These are phyloP conservation scores for Parasteatoda tepidariorum DNA, from an alignment of 1,140 invertebrate species.

Conservation along the genomic window DNA sequence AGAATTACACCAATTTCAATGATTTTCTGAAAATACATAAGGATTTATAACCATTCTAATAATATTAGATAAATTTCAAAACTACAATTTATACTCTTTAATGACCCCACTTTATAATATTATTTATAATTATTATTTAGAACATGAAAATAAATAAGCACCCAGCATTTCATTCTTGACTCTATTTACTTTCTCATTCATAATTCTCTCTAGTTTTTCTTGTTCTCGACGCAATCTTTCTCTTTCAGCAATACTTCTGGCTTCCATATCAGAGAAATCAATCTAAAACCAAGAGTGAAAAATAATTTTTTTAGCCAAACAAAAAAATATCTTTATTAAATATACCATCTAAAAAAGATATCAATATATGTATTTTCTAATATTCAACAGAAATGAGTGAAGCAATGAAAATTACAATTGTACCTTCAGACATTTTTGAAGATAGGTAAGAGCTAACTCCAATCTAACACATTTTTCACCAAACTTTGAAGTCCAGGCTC, in stretches of 20 bases:
- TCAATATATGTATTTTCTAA: background rate
- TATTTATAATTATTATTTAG: no score
- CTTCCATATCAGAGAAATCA: slow-evolving; percentile 65
- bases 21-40: no score
- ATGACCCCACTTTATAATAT: no score
- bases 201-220: slow-evolving; percentile 62
- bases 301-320: no score
- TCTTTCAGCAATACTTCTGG: slow-evolving; percentile 64
- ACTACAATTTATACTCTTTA: no score
- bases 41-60: no score
- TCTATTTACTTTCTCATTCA: slow-evolving; percentile 65
- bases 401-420: background rate
- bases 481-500: slow-evolving; percentile 72
- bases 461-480: slow-evolving; percentile 71
- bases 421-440: slow-evolving; percentile 68
- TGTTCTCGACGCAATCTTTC: slow-evolving; percentile 63
- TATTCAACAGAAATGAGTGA: background rate
- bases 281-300: slow-evolving; percentile 19
- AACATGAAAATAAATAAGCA: slow-evolving; percentile 31
- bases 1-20: no score
- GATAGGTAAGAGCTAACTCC: slow-evolving; percentile 70
- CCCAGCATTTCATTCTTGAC: slow-evolving; percentile 65
- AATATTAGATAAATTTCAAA: no score
- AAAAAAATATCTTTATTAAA: background rate
- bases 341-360: background rate